Evolutionary conservation across 30 jellyfish, hydroid and myxozoan species (phyloP), one percentile per base, ranked within the genome.

Genomic region (Aurelia sp.): DNA sequence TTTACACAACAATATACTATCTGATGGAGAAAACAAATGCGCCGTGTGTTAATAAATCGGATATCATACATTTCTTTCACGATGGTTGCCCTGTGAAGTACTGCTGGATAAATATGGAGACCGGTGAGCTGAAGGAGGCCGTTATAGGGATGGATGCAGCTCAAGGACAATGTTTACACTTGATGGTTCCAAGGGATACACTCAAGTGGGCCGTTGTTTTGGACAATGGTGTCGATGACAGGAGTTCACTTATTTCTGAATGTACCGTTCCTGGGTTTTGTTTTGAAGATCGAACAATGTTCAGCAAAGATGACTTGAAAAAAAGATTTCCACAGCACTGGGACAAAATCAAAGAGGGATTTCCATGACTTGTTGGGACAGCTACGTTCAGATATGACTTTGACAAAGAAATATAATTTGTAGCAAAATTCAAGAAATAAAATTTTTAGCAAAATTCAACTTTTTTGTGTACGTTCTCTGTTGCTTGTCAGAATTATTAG

Each of bases 201-300:
- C 21, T 81, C 84, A 67, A 81, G 58, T 81, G 91, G 91, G 91
- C 83, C 11, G 73, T 44, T 63, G 91, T 67, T n/a, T 51, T 65
- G 66, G 81, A 81, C 68, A 82, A 81, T 30, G 91, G 84, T 4
- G 53, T 53, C 22, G 38, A 67, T 48, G 84, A 81, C 9, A 33
- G 81, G 48, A 67, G 80, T 52, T 24, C 83, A 40, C 70, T 81
- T 59, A 44, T 81, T 17, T 81, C 91, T 13, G 83, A 50, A 44
- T 81, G 91, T 57, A 67, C 58, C 4, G 70, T 67, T 55, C 91
- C 91, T 8, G 91, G 91, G 20, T 81, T 81, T 53, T 57, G 64
- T 8, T 67, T 38, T 33, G 91, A 81, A 35, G 91, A 81, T 55
- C 35, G 83, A 21, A 47, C 84, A 7, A 50, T 67, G 61, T 21